phyloP scores from a whole-genome alignment of 2,113 vertebrate species.

The Centropus unirufus region DNA sequence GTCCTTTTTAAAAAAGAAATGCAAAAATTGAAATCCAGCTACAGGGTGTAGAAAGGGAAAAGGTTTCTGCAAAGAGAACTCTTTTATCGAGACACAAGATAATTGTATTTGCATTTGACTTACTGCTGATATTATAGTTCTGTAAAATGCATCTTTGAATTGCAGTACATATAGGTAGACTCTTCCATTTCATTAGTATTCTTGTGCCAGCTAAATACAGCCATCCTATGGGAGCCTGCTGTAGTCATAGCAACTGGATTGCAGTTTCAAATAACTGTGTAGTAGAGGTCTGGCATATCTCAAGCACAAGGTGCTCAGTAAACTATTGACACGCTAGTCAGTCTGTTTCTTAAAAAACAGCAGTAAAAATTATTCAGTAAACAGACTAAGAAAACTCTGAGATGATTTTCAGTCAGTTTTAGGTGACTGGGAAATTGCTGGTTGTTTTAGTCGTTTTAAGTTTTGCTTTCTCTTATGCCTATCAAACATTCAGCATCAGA shows the following conservation, averaged over 20 bases:
- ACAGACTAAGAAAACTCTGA: not conserved
- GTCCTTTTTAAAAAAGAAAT: not conserved
- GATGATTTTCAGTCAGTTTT: not conserved
- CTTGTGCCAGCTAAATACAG: conserved; percentile 41
- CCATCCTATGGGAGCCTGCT: conserved; percentile 36
- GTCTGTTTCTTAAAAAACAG: not conserved
- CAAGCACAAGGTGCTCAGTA: conserved; percentile 19
- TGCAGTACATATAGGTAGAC: not conserved
- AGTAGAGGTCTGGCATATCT: conserved; percentile 22
- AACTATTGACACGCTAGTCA: conserved; percentile 50
- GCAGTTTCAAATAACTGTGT: conserved; percentile 3
- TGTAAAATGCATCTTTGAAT: not conserved
- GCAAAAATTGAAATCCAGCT: not conserved
- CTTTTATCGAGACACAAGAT: not conserved
- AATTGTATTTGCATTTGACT: conserved; percentile 16
- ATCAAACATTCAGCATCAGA: not conserved
- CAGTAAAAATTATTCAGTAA: not conserved
- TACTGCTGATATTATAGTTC: conserved; percentile 16
- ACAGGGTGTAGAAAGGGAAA: not conserved
- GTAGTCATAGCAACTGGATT: conserved; percentile 72
- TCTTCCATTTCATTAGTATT: conserved; percentile 62
- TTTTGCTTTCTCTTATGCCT: not conserved
- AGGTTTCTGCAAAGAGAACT: not conserved
- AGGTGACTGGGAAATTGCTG: not conserved
- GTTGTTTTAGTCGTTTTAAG: not conserved